Evolutionary conservation across 2,113 vertebrate genomes (phyloP).

Genomic region (Mobula birostris): DNA sequence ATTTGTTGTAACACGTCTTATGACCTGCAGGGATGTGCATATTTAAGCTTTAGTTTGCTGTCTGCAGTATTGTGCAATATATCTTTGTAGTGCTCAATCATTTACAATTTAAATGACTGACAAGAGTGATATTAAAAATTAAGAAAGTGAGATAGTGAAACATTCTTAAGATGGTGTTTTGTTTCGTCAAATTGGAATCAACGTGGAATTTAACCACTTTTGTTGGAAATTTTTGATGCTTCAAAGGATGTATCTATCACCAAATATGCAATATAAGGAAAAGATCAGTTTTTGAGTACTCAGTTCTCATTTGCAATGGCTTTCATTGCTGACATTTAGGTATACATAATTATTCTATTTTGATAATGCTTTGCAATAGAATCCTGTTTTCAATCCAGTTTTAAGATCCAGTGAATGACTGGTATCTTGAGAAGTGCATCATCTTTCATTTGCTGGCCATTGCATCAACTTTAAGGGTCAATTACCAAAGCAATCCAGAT

Average conservation of each 20-base stretch:
- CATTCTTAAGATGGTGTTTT: not conserved
- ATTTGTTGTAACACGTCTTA: not conserved
- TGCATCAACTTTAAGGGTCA: not conserved
- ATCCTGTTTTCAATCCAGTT: not conserved
- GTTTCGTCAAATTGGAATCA: not conserved
- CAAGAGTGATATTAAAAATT: not conserved
- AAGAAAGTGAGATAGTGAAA: not conserved
- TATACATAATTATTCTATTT: not conserved
- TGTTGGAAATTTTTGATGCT: not conserved
- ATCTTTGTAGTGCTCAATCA: not conserved
- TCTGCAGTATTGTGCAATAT: not conserved
- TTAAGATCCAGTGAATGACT: not conserved
- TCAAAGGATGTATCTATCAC: not conserved
- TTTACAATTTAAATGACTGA: not conserved
- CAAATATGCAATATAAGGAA: not conserved
- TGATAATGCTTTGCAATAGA: not conserved
- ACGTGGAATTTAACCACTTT: not conserved
- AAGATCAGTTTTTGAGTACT: not conserved
- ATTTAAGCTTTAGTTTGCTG: not conserved
- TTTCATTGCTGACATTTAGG: not conserved
- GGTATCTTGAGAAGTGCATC: not conserved
- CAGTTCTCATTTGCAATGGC: not conserved
- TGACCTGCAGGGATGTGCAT: not conserved
- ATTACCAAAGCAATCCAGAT: not conserved
- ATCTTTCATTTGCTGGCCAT: not conserved